These are phyloP conservation scores for Lutjanus erythropterus DNA, from an alignment of 2,113 vertebrate species.

Conservation along the genomic window DNA sequence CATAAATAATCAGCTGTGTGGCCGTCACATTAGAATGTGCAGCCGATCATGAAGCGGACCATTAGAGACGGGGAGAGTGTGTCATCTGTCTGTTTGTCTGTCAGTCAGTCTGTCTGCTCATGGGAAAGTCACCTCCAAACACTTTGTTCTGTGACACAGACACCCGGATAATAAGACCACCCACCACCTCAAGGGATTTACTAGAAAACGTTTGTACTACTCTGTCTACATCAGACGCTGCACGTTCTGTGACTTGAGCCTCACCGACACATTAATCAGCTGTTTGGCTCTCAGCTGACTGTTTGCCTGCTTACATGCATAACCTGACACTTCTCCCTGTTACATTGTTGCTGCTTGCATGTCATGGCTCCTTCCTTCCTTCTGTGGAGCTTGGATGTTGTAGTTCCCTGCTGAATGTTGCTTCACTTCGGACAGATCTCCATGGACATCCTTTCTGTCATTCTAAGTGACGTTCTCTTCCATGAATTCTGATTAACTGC, in stretches of 20 bases:
- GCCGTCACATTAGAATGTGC: conserved; percentile 63
- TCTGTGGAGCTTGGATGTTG: no score
- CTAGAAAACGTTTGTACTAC: no score
- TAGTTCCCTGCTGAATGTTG: no score
- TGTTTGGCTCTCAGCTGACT: background rate
- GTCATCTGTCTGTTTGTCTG: conserved; percentile 38
- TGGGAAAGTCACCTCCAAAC: conserved; percentile 2
- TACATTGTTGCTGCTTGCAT: no score
- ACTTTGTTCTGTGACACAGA: background rate
- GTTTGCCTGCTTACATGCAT: background rate
- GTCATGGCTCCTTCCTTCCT: background rate
- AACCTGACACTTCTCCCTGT: background rate
- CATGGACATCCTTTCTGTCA: no score
- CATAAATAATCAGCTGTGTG: conserved; percentile 63
- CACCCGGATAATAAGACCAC: conserved; percentile 8
- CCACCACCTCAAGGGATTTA: background rate
- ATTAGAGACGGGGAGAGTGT: conserved; percentile 29
- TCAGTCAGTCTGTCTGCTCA: background rate
- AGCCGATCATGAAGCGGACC: conserved; percentile 37
- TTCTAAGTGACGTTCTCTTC: no score
- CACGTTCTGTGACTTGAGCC: no score
- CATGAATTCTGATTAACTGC: no score
- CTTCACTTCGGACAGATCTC: no score
- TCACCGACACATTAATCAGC: no score
- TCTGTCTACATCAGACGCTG: no score